Percentiles rank a stretch among this genome's conserved stretches.
These are phyloP conservation scores for Syngnathoides biaculeatus DNA, from an alignment of 2,113 vertebrate species.

Conservation along the genomic window DNA sequence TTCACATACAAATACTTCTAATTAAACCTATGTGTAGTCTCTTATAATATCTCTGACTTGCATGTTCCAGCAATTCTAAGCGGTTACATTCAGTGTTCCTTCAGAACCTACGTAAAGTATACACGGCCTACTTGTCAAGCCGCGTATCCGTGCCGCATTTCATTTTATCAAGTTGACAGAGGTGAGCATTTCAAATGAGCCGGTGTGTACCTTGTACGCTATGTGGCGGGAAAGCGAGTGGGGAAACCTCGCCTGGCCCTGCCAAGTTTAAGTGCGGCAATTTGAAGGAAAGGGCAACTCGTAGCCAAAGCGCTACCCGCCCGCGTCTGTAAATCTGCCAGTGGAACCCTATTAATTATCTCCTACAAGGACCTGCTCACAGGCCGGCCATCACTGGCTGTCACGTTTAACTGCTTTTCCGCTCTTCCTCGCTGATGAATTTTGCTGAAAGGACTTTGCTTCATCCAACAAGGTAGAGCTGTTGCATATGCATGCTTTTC, in stretches of 20 bases:
- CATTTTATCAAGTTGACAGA: conserved; percentile 22
- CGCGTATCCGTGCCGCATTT: neutral
- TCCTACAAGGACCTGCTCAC: conserved; percentile 58
- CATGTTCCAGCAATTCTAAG: neutral
- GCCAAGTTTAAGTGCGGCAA: conserved; percentile 50
- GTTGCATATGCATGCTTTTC: conserved; percentile 29
- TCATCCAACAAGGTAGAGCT: conserved; percentile 44
- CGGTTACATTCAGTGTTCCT: neutral
- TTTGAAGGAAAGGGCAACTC: conserved; percentile 53
- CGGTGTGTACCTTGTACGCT: conserved; percentile 2
- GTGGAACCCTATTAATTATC: conserved; percentile 68
- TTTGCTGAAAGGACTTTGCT: conserved; percentile 35
- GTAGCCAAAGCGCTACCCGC: conserved; percentile 33
- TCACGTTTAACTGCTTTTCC: conserved; percentile 64
- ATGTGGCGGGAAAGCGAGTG: neutral
- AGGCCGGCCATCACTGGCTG: conserved; percentile 57
- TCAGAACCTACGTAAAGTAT: neutral
- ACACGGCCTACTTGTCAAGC: neutral
- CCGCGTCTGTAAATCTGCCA: conserved; percentile 60
- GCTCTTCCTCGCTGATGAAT: conserved; percentile 39
- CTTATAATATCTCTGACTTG: neutral
- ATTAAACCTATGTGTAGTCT: neutral
- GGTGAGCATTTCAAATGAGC: neutral
- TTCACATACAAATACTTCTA: neutral
- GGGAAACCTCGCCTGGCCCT: conserved; percentile 31